Evolutionary conservation across 2,888 invertebrate genomes (phyloP).

Genomic region (Neria commutata): DNA sequence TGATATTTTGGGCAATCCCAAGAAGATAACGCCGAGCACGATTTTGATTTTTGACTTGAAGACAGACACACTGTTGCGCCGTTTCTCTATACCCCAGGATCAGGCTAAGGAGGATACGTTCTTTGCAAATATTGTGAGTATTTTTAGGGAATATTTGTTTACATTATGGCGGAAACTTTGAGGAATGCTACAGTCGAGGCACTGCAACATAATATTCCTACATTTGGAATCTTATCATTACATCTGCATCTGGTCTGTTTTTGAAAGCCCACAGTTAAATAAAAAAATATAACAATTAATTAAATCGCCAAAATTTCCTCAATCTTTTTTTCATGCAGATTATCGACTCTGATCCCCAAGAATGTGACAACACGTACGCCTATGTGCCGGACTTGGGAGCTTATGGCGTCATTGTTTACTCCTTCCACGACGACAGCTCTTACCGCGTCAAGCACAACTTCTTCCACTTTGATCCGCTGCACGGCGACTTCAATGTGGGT

Average conservation of each 20-base stretch:
- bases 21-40: slow-evolving; percentile 69
- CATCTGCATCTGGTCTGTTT: too few species aligned
- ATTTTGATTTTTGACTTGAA: slow-evolving; percentile 74
- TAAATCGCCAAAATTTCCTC: too few species aligned
- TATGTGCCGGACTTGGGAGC: slow-evolving; percentile 80
- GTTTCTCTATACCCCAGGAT: slow-evolving; percentile 71
- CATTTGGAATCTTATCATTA: too few species aligned
- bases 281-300: too few species aligned
- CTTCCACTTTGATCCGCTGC: slow-evolving; percentile 82
- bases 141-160: too few species aligned
- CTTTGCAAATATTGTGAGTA: slow-evolving; percentile 79
- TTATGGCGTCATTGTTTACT: slow-evolving; percentile 80
- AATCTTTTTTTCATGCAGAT: slow-evolving; percentile 65
- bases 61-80: slow-evolving; percentile 73
- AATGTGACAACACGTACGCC: slow-evolving; percentile 77
- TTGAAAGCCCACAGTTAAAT: too few species aligned
- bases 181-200: too few species aligned
- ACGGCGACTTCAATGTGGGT: slow-evolving; percentile 77
- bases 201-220: too few species aligned
- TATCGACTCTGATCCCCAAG: slow-evolving; percentile 72
- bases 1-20: slow-evolving; percentile 73
- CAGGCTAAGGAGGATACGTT: slow-evolving; percentile 78
- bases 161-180: too few species aligned
- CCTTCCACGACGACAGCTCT: slow-evolving; percentile 73
- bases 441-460: slow-evolving; percentile 82